Evolutionary conservation across 1,140 invertebrate genomes (phyloP), one percentile per base, ranked within the genome.

Genomic region (Lepidurus arcticus): DNA sequence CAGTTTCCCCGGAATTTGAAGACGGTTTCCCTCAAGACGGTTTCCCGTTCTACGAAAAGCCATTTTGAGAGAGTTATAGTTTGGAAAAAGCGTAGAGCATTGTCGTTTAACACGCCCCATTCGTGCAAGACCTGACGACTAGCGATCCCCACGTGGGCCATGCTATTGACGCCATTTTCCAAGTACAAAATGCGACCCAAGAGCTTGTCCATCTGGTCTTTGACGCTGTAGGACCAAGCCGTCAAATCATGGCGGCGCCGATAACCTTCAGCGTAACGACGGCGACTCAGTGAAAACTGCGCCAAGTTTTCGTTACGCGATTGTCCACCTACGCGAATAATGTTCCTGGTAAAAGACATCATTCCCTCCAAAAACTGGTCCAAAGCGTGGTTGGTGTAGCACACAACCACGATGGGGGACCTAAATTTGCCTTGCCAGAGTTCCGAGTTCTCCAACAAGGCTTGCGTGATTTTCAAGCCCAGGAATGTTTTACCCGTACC

Each of bases 351-450:
- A 74, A 81, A 77, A 11, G 11, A 24, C 42, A 44, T 44, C 74
- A 44, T 76, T 21, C 90, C 91, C 84, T 93, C 90, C n/a, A 96
- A 84, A 86, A 96, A 95, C 83, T 96, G 93, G 86, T 96, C 94
- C 3, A 96, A 83, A 1, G 94, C 94, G 84, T 95, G 93, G 83
- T 96, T 96, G 0, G 93, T 95, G 81, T 91, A 94, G 82, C 93
- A 94, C 26, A 96, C 89, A 11, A 96, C 86, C 2, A 96, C 84
- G 77, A 96, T 90, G 6, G 92, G 90, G n/a, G 53, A 74, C 13
- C 81, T 82, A 5, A 34, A n/a, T 13, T 45, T 44, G 42, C 11
- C 47, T 44, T 47, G 44, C 79, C 79, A 0, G 80, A 82, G n/a
- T 7, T 24, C 24, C 44, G 45, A 10, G n/a, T 80, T 7, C 73